Conservation (phyloP, 35 echinoderm and acorn worm genomes). For the Anneissia japonica region DNA sequence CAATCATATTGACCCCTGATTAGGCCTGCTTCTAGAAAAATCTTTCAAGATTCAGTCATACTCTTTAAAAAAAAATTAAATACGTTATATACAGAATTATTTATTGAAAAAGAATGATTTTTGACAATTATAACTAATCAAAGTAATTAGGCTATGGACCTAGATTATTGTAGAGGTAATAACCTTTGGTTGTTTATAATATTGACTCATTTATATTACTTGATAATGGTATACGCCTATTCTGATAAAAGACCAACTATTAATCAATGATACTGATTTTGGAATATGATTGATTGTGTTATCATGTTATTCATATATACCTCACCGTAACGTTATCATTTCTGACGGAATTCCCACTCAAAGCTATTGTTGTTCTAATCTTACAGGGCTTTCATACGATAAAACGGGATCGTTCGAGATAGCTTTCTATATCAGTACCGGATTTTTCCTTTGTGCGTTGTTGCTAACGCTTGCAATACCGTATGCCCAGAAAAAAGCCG, state of each 20-base stretch:
- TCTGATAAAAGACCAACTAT: not conserved
- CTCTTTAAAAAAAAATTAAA: no score
- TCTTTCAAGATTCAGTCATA: no score
- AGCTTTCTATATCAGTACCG: slow-evolving; percentile 82
- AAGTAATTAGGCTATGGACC: no score
- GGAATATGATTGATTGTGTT: not conserved
- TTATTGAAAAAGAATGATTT: no score
- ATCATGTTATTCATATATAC: not conserved
- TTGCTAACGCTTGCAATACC: slow-evolving; percentile 56
- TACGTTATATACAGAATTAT: no score
- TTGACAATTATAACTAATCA: no score
- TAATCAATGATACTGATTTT: not conserved
- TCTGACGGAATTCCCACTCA: no score
- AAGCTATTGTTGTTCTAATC: slow-evolving; percentile 1
- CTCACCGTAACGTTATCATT: not conserved
- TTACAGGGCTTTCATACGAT: slow-evolving; percentile 76
- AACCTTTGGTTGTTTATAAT: not conserved
- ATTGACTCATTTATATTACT: not conserved
- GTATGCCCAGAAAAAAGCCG: slow-evolving; percentile 44
- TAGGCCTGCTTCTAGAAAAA: no score
- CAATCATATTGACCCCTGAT: no score
- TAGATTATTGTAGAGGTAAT: no score
- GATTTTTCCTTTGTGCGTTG: slow-evolving; percentile 46
- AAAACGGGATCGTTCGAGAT: slow-evolving; percentile 70
- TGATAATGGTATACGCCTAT: not conserved